Base-by-base conservation (phyloP, 2,797 vertebrate species). In the Discoglossus pictus region DNA sequence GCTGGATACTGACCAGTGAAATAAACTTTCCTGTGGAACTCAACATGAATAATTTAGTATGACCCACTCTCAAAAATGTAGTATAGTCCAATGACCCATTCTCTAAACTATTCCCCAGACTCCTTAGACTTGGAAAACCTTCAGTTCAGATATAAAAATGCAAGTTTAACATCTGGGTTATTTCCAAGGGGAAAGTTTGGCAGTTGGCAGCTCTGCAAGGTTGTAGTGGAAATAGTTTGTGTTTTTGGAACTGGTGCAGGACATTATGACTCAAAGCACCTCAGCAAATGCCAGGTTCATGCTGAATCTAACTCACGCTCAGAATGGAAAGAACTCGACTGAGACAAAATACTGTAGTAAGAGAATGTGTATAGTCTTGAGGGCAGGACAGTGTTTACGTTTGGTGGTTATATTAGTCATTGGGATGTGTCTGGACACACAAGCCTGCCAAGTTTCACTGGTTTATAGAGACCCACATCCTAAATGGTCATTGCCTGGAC, bases 201-300 rank as follows among this genome's bases (percentile, higher is more conserved):
- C 66, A 53, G 34, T 46, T 68, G 48, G 58, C 66, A 53, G 34
- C 25, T 31, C n/a, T 46, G 6, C 25, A 53, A 24, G 13, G 18
- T 46, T 38, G 48, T 42, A 67, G 18, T 50, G 16, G 16, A 53
- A 53, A 35, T 20, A 12, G 5, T 53, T 51, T 25, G 8, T 31
- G 13, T 48, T 48, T 27, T 59, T 7, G 31, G 58, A 61, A 53
- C 39, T 24, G 15, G 15, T 3, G 1, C n/a, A 18, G 10, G 23
- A 40, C 15, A 7, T 9, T 6, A 52, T 69, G 66, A 61, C 40
- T 55, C 18, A 39, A 11, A 34, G 13, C 6, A 34, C 3, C 16
- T 38, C 44, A 13, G 13, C 21, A 20, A 69, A 47, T 54, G 50
- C 50, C 66, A 61, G 34, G 25, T 24, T 27, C 7, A 39, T 6